phyloP scores from a whole-genome alignment of 1,140 invertebrate genomes.

The Brachionus calyciflorus region DNA sequence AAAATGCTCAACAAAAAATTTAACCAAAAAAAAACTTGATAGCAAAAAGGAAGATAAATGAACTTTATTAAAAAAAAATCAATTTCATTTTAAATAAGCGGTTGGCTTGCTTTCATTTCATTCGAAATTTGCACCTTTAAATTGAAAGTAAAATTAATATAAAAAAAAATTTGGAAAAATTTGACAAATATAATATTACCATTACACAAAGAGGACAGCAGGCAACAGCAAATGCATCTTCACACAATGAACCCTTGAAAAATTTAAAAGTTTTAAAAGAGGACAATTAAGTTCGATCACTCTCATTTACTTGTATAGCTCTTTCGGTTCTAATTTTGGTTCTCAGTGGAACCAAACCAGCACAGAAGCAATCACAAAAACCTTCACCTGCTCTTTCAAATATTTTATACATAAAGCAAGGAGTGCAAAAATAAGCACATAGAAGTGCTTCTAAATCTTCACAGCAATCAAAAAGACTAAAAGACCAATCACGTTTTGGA shows the following conservation, averaged over 20 bases:
- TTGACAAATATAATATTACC: no score
- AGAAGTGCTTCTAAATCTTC: not conserved
- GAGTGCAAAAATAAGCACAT: slow-evolving; percentile 17
- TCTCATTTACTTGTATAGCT: slow-evolving; percentile 15
- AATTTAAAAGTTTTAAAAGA: not conserved
- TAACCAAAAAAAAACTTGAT: no score
- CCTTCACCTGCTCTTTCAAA: slow-evolving; percentile 7
- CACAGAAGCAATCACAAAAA: slow-evolving; percentile 23
- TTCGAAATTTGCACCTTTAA: slow-evolving; percentile 20
- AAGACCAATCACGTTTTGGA: no score
- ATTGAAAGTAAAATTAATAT: not conserved
- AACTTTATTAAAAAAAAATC: no score
- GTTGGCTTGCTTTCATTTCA: slow-evolving; percentile 9
- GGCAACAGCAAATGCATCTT: not conserved
- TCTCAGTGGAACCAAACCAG: not conserved
- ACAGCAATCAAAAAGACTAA: slow-evolving; percentile 2
- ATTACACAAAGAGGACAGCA: not conserved
- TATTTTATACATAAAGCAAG: not conserved
- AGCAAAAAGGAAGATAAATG: not conserved
- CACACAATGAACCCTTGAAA: not conserved
- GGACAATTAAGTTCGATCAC: not conserved
- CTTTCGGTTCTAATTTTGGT: slow-evolving; percentile 41
- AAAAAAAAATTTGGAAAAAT: no score
- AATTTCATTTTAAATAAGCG: no score
- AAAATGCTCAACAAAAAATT: no score